A percentile compares a stretch with the other conserved stretches of the same genome.
phyloP scores from a whole-genome alignment of 2,797 vertebrate species.

The Sciurus carolinensis region DNA sequence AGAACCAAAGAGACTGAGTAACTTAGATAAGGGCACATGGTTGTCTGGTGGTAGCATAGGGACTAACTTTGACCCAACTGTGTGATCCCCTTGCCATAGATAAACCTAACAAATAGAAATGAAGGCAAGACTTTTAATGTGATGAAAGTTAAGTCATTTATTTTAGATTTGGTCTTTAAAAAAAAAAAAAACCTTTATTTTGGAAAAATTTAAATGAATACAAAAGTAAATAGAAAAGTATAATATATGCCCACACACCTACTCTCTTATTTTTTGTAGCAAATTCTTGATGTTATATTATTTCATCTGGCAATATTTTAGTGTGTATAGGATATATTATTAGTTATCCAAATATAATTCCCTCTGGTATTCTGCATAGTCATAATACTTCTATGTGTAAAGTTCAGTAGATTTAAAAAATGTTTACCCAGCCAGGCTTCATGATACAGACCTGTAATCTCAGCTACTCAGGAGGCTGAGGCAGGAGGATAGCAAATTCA shows the following conservation, averaged over 20 bases:
- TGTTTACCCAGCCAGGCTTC: neutral
- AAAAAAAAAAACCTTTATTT: neutral
- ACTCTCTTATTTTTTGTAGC: neutral
- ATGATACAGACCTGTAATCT: too few species aligned
- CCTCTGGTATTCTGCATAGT: constrained; percentile 29
- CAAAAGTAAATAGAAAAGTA: neutral
- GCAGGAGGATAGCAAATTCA: too few species aligned
- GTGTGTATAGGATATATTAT: constrained; percentile 4
- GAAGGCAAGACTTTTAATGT: neutral
- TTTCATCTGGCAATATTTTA: constrained; percentile 55
- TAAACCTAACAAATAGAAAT: neutral
- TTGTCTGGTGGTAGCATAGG: neutral
- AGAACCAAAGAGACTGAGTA: neutral
- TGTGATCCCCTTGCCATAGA: neutral
- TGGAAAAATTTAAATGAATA: neutral
- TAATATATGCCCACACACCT: neutral
- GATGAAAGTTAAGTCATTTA: constrained; percentile 28
- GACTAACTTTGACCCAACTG: neutral
- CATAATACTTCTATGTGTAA: neutral
- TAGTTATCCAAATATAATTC: constrained; percentile 20
- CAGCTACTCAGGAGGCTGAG: too few species aligned
- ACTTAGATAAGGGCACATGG: neutral
- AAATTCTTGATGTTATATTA: neutral
- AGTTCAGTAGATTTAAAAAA: constrained; percentile 10
- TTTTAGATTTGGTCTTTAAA: constrained; percentile 25